Evolutionary conservation across 2,888 invertebrate genomes (phyloP), one percentile per base, ranked within the genome.

Genomic region (Adela reaumurella): DNA sequence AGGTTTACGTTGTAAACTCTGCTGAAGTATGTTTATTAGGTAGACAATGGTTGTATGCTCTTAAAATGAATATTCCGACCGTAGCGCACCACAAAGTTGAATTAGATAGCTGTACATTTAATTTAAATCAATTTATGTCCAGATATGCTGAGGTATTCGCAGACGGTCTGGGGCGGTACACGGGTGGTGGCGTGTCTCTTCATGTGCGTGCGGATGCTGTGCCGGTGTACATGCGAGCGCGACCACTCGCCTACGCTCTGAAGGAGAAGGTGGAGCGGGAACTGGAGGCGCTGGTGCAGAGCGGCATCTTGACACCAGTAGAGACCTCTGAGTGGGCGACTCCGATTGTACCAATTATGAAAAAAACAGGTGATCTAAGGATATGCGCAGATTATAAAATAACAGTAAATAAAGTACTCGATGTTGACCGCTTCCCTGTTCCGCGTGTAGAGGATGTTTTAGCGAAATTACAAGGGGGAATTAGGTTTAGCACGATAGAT

Each of bases 401-500:
- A 16, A 59, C 57, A 0, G 41, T 58, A 10, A 61, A 61, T 46
- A 59, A 56, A n/a, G 43, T 47, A 1, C 41, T 59, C 3, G 57
- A 58, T 19, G 50, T 61, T 19, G 52, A 55, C 45, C 52, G 50
- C 19, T 35, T 35, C 14, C 35, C 35, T 35, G 35, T 35, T 8
- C 35, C 35, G 35, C 35, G 35, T 14, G 35, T 35, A 11, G 53
- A 51, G 4, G 52, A 54, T 44, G 45, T 54, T 17, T 46, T 55
- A 16, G 41, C 41, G 3, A 35, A 41, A 14, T 46, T 46, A 18
- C 29, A 46, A 14, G 46, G 46, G 18, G 46, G 46, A 18, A 17
- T 18, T 10, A 8, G 19, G 19, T 46, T 46, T 35, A 19, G 19
- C 8, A 46, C 28, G 4, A 19, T 46, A 5, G 46, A 46, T 41